Conservation (phyloP, 2,113 vertebrate genomes). For the Triplophysa rosa region DNA sequence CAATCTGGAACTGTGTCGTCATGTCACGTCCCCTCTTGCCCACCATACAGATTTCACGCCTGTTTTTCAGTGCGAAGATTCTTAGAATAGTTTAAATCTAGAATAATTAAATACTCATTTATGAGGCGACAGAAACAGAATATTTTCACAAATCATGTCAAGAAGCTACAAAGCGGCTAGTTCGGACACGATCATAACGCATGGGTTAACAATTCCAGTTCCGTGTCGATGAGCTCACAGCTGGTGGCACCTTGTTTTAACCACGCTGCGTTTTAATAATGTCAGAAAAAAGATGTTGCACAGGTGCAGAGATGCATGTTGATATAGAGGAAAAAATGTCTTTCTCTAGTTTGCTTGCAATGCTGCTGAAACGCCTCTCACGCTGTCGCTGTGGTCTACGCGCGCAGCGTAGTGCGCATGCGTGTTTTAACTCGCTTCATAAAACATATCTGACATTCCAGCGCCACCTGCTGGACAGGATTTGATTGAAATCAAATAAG, state of each 20-base stretch:
- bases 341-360: background rate
- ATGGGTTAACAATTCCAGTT: background rate
- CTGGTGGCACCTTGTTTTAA: background rate
- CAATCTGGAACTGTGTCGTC: slow-evolving; percentile 26
- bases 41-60: background rate
- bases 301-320: background rate
- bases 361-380: background rate
- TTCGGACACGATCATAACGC: background rate
- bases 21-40: slow-evolving; percentile 15
- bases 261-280: background rate
- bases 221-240: background rate
- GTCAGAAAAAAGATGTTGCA: background rate
- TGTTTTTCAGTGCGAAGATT: background rate
- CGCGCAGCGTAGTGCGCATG: slow-evolving; percentile 1
- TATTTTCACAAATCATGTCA: background rate
- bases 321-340: background rate
- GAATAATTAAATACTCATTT: background rate
- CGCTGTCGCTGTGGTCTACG: too few species aligned
- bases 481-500: background rate
- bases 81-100: background rate
- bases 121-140: background rate
- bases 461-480: background rate
- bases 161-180: background rate
- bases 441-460: background rate
- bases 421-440: background rate